Conservation (phyloP, 2,113 vertebrate genomes). For the Larimichthys crocea region DNA sequence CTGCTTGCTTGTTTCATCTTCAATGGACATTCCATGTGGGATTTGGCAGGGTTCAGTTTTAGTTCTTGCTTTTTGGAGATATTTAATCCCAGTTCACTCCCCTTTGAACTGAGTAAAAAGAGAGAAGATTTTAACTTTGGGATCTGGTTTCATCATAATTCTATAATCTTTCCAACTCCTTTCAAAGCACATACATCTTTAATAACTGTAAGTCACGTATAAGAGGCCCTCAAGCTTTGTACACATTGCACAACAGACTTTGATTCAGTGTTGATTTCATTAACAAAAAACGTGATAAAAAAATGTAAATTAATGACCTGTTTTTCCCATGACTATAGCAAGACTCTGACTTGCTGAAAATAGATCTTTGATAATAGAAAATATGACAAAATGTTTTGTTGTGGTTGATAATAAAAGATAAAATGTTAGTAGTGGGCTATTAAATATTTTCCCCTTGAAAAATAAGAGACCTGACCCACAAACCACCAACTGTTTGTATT, state of each 20-base stretch:
- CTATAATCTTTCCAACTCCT: background rate
- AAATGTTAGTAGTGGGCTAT: too few relatives aligned
- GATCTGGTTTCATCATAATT: conserved; percentile 9
- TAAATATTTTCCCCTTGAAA: too few relatives aligned
- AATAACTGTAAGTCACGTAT: background rate
- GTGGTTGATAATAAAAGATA: too few relatives aligned
- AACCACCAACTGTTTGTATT: too few relatives aligned
- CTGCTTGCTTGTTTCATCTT: conserved; percentile 37
- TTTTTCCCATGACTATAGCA: too few relatives aligned
- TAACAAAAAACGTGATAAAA: too few relatives aligned
- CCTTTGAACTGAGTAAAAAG: background rate
- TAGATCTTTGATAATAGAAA: too few relatives aligned
- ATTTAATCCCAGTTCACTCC: conserved; percentile 4
- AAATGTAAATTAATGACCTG: too few relatives aligned
- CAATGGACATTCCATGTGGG: conserved; percentile 24
- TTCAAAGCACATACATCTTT: conserved; percentile 5
- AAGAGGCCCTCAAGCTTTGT: conserved; percentile 1
- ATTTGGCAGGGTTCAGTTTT: conserved; percentile 20
- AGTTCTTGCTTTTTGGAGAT: conserved; percentile 7
- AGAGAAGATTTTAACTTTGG: background rate
- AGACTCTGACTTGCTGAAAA: too few relatives aligned
- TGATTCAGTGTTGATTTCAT: background rate
- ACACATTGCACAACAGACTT: background rate
- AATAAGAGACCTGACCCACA: too few relatives aligned
- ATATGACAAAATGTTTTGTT: too few relatives aligned